phyloP scores from a whole-genome alignment of 2,797 vertebrate genomes.

The Apodemus agrarius region DNA sequence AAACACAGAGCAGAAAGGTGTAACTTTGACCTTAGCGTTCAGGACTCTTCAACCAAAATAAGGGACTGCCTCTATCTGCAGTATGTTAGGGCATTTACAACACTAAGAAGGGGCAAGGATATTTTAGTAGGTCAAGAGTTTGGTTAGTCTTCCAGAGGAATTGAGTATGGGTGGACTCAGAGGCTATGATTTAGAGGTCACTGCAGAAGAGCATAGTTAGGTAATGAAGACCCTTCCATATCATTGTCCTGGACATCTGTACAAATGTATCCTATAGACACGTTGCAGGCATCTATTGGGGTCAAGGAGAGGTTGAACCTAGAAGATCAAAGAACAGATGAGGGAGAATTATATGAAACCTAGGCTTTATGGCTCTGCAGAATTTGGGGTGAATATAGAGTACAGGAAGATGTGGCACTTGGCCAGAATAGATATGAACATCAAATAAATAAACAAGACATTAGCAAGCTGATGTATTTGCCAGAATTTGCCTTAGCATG shows the following conservation, averaged over 20 bases:
- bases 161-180: not conserved
- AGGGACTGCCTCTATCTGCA: not conserved
- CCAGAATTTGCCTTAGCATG: not conserved
- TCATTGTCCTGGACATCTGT: no score
- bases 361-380: not conserved
- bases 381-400: not conserved
- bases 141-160: not conserved
- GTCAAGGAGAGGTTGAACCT: not conserved
- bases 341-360: not conserved
- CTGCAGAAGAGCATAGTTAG: not conserved
- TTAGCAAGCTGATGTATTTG: not conserved
- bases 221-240: not conserved
- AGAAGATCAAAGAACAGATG: not conserved
- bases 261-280: not conserved
- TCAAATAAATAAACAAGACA: not conserved
- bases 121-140: not conserved
- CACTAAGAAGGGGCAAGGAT: not conserved
- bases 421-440: slow-evolving; percentile 6
- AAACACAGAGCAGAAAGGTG: not conserved
- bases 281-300: not conserved
- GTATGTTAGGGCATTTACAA: not conserved
- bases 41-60: not conserved
- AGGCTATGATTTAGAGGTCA: not conserved
- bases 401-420: not conserved
- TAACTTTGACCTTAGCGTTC: not conserved